Percentiles rank a stretch among this genome's conserved stretches.
phyloP scores from a whole-genome alignment of 37 sponge, comb jelly and placozoan species.

The Ephydatia muelleri region DNA sequence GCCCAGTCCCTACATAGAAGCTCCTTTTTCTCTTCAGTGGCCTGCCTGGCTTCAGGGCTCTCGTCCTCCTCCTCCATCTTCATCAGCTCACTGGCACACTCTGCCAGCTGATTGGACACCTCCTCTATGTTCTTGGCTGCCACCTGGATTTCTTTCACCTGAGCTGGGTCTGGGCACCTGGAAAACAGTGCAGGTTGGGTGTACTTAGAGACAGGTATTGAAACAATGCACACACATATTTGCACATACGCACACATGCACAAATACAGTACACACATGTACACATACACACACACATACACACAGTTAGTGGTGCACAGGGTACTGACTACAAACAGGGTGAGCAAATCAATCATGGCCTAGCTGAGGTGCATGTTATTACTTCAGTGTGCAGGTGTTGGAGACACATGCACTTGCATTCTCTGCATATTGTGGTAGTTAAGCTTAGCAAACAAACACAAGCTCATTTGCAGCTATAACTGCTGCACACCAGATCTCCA shows the following conservation, averaged over 20 bases:
- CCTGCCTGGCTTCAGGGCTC: constrained; percentile 23
- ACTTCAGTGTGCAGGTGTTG: too few relatives aligned
- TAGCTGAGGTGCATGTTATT: too few relatives aligned
- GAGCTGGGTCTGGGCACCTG: constrained; percentile 49
- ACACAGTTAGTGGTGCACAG: too few relatives aligned
- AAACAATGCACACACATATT: constrained; percentile 1
- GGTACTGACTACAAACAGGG: too few relatives aligned
- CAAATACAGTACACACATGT: neutral
- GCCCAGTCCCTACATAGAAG: constrained; percentile 81
- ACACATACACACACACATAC: constrained; percentile 3
- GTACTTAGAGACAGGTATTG: too few relatives aligned
- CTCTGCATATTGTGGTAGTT: too few relatives aligned
- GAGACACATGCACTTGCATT: neutral
- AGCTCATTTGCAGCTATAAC: too few relatives aligned
- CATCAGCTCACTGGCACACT: constrained; percentile 49
- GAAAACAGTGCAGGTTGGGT: neutral
- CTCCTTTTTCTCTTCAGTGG: constrained; percentile 52
- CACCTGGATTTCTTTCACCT: constrained; percentile 38
- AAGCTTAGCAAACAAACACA: too few relatives aligned
- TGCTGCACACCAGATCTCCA: too few relatives aligned
- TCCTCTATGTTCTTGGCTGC: constrained; percentile 45
- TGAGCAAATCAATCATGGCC: too few relatives aligned
- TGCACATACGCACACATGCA: neutral
- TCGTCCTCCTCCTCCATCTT: neutral
- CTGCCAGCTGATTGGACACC: constrained; percentile 45